phyloP scores from a whole-genome alignment of 1,140 invertebrate genomes.

The Drosophila pseudoobscura region DNA sequence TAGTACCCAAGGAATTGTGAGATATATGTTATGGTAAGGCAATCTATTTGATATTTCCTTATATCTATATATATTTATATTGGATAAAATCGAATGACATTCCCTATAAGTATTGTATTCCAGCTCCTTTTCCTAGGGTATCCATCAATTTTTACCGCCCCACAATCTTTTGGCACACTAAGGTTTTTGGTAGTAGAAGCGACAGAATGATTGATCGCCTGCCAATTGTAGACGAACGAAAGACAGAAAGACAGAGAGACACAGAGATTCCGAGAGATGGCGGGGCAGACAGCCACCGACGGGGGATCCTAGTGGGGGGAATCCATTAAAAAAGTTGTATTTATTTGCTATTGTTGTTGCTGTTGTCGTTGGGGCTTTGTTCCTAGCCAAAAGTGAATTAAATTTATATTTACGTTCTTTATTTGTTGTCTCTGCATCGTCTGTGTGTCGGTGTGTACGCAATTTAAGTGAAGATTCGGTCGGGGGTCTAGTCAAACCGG shows the following conservation, averaged over 20 bases:
- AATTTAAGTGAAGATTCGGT: constrained; percentile 48
- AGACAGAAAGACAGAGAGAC: neutral
- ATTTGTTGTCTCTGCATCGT: neutral
- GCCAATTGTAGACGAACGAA: constrained; percentile 29
- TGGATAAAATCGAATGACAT: too few relatives aligned
- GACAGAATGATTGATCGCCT: constrained; percentile 62
- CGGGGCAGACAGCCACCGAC: neutral
- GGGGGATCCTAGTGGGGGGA: constrained; percentile 1
- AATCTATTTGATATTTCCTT: too few relatives aligned
- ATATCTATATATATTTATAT: too few relatives aligned
- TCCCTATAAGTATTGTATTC: too few relatives aligned
- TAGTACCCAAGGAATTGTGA: neutral
- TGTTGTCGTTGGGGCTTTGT: constrained; percentile 2
- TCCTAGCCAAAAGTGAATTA: constrained; percentile 37
- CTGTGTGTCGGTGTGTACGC: constrained; percentile 17
- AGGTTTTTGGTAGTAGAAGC: constrained; percentile 13
- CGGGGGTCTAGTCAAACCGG: constrained; percentile 45
- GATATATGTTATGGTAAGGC: too few relatives aligned
- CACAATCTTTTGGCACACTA: constrained; percentile 5
- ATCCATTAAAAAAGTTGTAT: constrained; percentile 38
- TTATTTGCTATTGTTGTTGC: constrained; percentile 10
- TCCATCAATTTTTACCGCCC: neutral
- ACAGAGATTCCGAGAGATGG: neutral
- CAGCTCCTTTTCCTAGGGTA: constrained; percentile 18
- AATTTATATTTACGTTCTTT: constrained; percentile 35